A percentile compares a stretch with the other conserved stretches of the same genome.
phyloP scores from a whole-genome alignment of 2,113 vertebrate genomes.

The Actenoides hombroni region DNA sequence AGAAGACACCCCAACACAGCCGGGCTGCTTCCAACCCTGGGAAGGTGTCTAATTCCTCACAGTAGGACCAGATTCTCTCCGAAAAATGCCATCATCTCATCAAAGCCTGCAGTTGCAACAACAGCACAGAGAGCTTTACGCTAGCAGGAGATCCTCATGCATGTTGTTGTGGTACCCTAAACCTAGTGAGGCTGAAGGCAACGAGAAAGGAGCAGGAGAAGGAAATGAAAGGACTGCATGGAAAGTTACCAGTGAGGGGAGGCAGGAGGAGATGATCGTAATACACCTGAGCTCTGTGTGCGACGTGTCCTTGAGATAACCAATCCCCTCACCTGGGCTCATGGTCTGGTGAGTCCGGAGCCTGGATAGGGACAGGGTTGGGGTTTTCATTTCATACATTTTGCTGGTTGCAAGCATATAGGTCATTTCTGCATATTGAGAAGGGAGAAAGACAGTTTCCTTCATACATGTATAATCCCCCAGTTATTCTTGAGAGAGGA shows the following conservation, averaged over 20 bases:
- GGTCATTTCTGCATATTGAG: background rate
- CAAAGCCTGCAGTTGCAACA: background rate
- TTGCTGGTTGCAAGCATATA: background rate
- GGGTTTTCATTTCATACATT: background rate
- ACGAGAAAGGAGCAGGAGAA: background rate
- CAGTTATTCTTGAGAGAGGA: background rate
- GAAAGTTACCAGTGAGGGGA: background rate
- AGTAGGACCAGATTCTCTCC: background rate
- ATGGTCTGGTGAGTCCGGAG: background rate
- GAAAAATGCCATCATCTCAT: background rate
- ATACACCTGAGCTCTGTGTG: background rate
- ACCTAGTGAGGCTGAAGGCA: background rate
- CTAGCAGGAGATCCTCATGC: background rate
- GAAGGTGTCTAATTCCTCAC: background rate
- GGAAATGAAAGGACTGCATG: background rate
- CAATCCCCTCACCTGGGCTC: background rate
- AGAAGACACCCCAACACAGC: background rate
- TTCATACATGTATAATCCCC: background rate
- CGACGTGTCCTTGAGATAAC: background rate
- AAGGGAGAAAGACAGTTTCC: background rate
- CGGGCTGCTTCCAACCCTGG: background rate
- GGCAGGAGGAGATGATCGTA: background rate
- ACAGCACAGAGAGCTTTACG: accelerated
- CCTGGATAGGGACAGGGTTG: background rate
- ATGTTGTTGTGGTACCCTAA: background rate